A percentile compares a stretch with the other conserved stretches of the same genome.
These are phyloP conservation scores for Drosophila meridiana DNA, from an alignment of 2,888 invertebrate species.

Conservation along the genomic window DNA sequence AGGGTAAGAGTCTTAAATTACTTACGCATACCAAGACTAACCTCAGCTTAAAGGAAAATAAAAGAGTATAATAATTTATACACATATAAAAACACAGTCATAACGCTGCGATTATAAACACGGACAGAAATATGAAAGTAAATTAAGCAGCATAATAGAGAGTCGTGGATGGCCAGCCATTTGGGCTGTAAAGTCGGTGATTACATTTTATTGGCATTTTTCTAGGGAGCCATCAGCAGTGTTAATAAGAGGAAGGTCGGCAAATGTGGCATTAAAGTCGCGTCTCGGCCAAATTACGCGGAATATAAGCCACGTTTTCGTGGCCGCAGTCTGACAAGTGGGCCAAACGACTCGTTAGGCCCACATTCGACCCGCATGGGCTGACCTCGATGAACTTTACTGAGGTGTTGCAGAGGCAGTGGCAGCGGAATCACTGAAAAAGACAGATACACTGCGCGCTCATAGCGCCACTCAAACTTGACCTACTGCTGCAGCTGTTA, in stretches of 20 bases:
- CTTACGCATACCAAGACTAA: neutral
- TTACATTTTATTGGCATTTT: slow-evolving; percentile 42
- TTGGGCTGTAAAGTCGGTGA: slow-evolving; percentile 30
- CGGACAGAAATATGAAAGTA: slow-evolving; percentile 30
- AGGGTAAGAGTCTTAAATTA: too few species aligned
- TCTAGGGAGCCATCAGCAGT: slow-evolving; percentile 41
- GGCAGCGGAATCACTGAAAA: slow-evolving; percentile 18
- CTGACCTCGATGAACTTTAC: slow-evolving; percentile 48
- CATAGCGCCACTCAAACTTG: slow-evolving; percentile 54
- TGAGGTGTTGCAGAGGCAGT: slow-evolving; percentile 9
- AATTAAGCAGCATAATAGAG: slow-evolving; percentile 23
- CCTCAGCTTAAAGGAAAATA: neutral
- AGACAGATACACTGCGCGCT: neutral
- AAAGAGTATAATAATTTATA: neutral
- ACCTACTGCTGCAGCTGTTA: slow-evolving; percentile 44
- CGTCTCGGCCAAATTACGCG: slow-evolving; percentile 57
- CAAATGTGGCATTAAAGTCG: slow-evolving; percentile 40
- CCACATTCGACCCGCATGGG: slow-evolving; percentile 38
- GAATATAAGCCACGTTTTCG: slow-evolving; percentile 63
- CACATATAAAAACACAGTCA: neutral
- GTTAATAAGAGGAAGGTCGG: slow-evolving; percentile 30
- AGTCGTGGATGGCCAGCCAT: slow-evolving; percentile 19
- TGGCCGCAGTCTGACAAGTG: slow-evolving; percentile 41
- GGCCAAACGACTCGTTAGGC: slow-evolving; percentile 24
- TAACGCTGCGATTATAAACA: neutral